Evolutionary conservation across 2,888 invertebrate genomes (phyloP), one percentile per base, ranked within the genome.

Genomic region (Netelia virgata): DNA sequence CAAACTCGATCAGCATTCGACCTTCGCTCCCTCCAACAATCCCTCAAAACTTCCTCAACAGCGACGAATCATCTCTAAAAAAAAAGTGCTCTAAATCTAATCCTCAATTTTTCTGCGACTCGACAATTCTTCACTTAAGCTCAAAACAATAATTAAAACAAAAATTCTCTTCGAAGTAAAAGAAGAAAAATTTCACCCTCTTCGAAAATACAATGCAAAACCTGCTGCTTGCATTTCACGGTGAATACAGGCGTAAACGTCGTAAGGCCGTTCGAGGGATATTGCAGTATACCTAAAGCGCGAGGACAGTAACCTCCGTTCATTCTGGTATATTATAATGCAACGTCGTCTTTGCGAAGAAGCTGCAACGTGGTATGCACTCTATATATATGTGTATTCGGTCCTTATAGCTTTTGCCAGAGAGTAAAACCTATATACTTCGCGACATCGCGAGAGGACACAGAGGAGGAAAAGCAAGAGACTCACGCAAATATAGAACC

Each of bases 401-500:
- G 14, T 47, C 14, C 47, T 47, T 47, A 47, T 47, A 47, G 10
- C 47, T 47, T 47, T 47, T 47, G 14, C 47, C 14, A 3, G 10
- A 18, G 10, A 5, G 64, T 18, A 66, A 16, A 66, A 43, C 23
- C 66, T 66, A 47, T 43, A 14, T 6, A 66, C 43, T 66, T 43
- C 18, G 47, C 66, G 66, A 66, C 66, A 66, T 66, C 66, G 47
- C 6, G 43, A 16, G 47, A 66, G 20, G n/a, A 28, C 20, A 36
- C 61, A 47, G 6, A 1, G 53, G 14, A 64, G 53, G 18, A 50
- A 23, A 47, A 36, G 53, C 28, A 47, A 47, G 53, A 55, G 64
- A 64, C 55, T 50, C 47, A 41, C 50, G 53, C 75, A 91, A 90
- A 91, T 90, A 91, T 90, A 91, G 89, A 88, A 83, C 83, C 63